Percentiles rank a stretch among this genome's conserved stretches.
Conservation (phyloP, 2,113 vertebrate genomes). For the Eublepharis macularius region DNA sequence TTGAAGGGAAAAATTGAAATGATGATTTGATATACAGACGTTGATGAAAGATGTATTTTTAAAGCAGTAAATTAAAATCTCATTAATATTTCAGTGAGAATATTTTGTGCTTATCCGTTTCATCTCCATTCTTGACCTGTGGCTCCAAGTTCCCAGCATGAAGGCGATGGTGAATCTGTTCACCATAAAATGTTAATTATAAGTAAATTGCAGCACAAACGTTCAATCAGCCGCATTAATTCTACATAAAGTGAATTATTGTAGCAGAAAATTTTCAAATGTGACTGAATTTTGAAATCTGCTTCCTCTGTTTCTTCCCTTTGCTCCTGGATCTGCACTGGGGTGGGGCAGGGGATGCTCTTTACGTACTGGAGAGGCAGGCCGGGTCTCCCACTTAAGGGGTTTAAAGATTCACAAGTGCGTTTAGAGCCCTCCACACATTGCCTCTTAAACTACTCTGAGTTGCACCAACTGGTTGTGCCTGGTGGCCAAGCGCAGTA, state of each 20-base stretch:
- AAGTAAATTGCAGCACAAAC: conserved; percentile 87
- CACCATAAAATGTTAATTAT: conserved; percentile 88
- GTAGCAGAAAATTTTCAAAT: conserved; percentile 89
- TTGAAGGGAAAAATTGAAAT: conserved; percentile 72
- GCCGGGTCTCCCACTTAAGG: not conserved
- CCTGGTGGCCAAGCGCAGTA: not conserved
- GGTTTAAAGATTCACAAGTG: conserved; percentile 47
- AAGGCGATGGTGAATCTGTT: conserved; percentile 82
- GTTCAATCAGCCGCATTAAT: conserved; percentile 87
- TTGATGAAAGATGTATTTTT: conserved; percentile 83
- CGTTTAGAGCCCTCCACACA: conserved; percentile 11
- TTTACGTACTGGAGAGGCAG: not conserved
- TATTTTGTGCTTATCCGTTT: conserved; percentile 85
- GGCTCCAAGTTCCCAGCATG: conserved; percentile 85
- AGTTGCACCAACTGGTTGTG: conserved; percentile 8
- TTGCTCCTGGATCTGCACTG: conserved; percentile 43
- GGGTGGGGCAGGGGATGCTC: conserved; percentile 22
- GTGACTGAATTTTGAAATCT: conserved; percentile 85
- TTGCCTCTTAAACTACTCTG: conserved; percentile 29
- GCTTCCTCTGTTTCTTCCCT: conserved; percentile 62
- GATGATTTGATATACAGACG: conserved; percentile 75
- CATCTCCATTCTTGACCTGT: conserved; percentile 86
- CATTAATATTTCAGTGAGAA: conserved; percentile 83
- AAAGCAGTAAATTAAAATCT: conserved; percentile 85
- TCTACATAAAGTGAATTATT: conserved; percentile 88